These are phyloP conservation scores for Opisthograptis luteolata DNA, from an alignment of 2,888 invertebrate genomes.

Conservation along the genomic window DNA sequence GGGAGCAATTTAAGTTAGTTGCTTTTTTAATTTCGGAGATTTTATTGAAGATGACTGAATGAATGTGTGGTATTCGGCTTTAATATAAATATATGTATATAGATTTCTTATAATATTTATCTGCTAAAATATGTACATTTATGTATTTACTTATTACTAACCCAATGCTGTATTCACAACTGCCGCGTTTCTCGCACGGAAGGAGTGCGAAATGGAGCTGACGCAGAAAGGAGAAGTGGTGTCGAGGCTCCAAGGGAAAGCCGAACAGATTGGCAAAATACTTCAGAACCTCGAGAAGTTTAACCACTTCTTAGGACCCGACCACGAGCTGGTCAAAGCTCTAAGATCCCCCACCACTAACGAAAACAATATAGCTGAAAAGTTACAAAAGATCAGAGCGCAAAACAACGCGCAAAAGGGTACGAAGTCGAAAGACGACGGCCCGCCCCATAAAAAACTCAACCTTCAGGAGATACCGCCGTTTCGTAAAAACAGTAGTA, in stretches of 20 bases:
- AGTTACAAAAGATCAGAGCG: conserved; percentile 69
- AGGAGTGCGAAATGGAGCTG: conserved; percentile 98
- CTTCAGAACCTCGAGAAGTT: conserved; percentile 95
- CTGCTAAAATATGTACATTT: conserved; percentile 11
- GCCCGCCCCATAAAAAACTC: conserved; percentile 82
- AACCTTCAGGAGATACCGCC: conserved; percentile 84
- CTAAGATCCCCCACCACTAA: conserved; percentile 77
- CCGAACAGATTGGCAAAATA: conserved; percentile 97
- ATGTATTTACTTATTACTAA: conserved; percentile 59
- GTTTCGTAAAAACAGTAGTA: conserved; percentile 65
- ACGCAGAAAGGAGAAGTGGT: conserved; percentile 99
- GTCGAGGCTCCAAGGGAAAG: conserved; percentile 96
- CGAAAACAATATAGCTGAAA: conserved; percentile 66
- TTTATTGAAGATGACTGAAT: no score
- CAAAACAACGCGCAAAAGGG: conserved; percentile 74
- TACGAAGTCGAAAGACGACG: conserved; percentile 79
- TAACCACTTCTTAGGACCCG: conserved; percentile 88
- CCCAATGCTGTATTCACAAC: conserved; percentile 73
- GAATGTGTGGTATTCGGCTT: no score
- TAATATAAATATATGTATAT: no score
- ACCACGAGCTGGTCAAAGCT: conserved; percentile 82
- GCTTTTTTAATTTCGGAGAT: no score
- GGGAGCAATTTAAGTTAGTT: no score
- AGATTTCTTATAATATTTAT: neutral
- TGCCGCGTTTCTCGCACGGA: conserved; percentile 76